A percentile compares a stretch with the other conserved stretches of the same genome.
phyloP scores from a whole-genome alignment of 2,797 vertebrate species.

The Tenualosa ilisha region DNA sequence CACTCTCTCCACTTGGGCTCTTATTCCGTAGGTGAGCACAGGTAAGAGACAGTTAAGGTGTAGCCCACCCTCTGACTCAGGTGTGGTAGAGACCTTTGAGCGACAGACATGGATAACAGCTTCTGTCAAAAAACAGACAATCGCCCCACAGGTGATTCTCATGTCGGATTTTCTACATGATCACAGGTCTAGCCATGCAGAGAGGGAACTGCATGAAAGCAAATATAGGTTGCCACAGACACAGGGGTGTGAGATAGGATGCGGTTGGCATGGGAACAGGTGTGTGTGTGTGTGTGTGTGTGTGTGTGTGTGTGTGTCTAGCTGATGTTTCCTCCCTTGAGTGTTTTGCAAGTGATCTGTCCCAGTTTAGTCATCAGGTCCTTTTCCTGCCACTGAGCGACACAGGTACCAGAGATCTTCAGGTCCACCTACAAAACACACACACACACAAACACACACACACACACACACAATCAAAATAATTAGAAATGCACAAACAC shows the following conservation, averaged over 20 bases:
- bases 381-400: constrained; percentile 90
- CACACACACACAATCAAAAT: background rate
- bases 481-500: background rate
- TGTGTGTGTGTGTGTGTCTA: constrained; percentile 66
- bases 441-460: background rate
- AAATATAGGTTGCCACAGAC: background rate
- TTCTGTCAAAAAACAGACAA: too few relatives aligned
- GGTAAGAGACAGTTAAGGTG: background rate
- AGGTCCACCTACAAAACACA: constrained; percentile 79
- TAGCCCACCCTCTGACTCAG: too few relatives aligned
- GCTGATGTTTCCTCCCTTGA: constrained; percentile 90
- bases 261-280: constrained; percentile 14
- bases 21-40: background rate
- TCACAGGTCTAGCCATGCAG: too few relatives aligned
- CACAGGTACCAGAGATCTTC: constrained; percentile 79
- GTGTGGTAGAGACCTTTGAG: too few relatives aligned
- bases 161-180: too few relatives aligned
- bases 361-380: constrained; percentile 92
- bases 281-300: constrained; percentile 37
- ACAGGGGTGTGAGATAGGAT: constrained; percentile 8
- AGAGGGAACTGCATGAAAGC: background rate
- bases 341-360: constrained; percentile 86
- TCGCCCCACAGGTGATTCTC: too few relatives aligned
- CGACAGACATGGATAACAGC: too few relatives aligned
- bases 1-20: background rate